Evolutionary conservation across 37 sponge, comb jelly and placozoan genomes (phyloP), one percentile per base, ranked within the genome.

Genomic region (Agelas oroides): DNA sequence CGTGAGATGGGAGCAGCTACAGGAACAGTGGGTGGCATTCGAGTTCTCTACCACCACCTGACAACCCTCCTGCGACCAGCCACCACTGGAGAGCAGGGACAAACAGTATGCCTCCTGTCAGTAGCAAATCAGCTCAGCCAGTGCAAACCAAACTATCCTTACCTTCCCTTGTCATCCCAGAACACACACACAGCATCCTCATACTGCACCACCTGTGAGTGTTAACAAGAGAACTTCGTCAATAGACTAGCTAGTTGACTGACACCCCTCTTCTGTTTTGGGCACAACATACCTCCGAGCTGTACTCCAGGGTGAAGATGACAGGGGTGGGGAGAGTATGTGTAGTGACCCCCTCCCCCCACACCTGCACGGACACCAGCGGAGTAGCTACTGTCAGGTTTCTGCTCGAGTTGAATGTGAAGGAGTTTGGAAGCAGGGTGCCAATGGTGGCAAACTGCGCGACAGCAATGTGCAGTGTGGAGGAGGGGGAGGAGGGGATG

Each of bases 1-100:
- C 12, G 88, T 74, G 55, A 88, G 88, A 37, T 88, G 88, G 23
- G 57, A 54, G 57, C 88, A 88, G 34, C 30, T 40, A 52, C 88
- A 88, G 41, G 68, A 75, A 53, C 35, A 19, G 60, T 46, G 65
- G 56, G 81, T 32, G 32, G n/a, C 59, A 46, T 46, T n/a, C n/a
- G n/a, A n/a, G 59, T 57, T 66, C 0, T 23, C 30, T 1, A 0
- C 34, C 23, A 53, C 2, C 2, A 65, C 21, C 0, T 41, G 23
- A 65, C 84, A 84, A 12, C 75, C 84, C 0, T 12, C 56, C 24
- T 0, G 2, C 5, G 75, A 63, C 84, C 84, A 84, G 6, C 84
- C 84, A 16, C 58, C 73, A 40, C 79, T 78, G 79, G 31, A 46
- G 46, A 46, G 32, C 28, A 37, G 27, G 3, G 32, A 68, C 31